Conservation (phyloP, 2,113 vertebrate species). For the Bubo bubo region DNA sequence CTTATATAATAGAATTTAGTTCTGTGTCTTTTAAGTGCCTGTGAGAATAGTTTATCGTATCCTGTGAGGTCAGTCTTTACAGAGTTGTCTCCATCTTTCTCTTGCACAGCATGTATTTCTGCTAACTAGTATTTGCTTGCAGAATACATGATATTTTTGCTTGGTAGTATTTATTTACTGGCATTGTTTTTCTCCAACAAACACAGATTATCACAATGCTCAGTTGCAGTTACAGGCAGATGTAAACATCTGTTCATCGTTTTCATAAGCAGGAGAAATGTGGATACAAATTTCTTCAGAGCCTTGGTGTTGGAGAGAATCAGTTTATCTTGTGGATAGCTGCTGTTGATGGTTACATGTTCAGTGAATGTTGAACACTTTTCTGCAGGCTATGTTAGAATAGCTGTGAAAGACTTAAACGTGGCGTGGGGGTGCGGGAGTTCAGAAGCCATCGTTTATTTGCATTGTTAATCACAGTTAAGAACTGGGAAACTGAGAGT, state of each 20-base stretch:
- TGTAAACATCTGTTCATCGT: background rate
- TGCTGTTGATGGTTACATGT: background rate
- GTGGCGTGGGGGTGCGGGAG: accelerated
- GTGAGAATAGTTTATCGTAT: background rate
- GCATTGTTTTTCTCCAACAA: background rate
- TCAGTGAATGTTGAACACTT: background rate
- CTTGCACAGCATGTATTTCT: background rate
- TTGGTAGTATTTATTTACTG: background rate
- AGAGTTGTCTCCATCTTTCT: background rate
- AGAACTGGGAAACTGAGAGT: background rate
- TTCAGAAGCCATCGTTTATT: background rate
- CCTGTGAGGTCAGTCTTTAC: background rate
- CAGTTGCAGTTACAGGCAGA: background rate
- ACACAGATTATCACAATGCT: background rate
- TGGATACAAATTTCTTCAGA: background rate
- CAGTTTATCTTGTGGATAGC: background rate
- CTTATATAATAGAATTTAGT: background rate
- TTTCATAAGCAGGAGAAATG: background rate
- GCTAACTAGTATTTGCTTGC: background rate
- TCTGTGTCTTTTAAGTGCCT: background rate
- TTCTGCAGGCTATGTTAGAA: background rate
- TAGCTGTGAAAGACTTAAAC: background rate
- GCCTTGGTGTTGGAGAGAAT: background rate
- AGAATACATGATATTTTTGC: background rate
- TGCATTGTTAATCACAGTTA: background rate